Conservation (phyloP, 2,888 invertebrate genomes). For the Dynastes maya region DNA sequence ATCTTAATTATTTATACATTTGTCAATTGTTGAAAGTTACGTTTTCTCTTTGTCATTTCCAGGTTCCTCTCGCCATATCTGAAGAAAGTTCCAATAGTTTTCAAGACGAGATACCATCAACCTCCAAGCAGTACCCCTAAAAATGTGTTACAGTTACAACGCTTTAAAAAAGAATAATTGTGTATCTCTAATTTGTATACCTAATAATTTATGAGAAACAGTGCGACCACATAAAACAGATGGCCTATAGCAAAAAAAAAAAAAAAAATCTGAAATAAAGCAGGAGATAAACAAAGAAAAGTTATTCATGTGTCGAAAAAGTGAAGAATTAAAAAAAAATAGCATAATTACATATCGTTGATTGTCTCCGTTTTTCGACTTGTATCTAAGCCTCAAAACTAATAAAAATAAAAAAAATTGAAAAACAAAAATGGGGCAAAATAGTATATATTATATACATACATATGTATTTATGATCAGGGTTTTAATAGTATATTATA, state of each 20-base stretch:
- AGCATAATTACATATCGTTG: conserved; percentile 34
- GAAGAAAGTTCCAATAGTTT: conserved; percentile 68
- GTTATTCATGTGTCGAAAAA: neutral
- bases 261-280: too few relatives aligned
- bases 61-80: conserved; percentile 69
- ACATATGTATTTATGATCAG: conserved; percentile 16
- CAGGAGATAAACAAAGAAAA: neutral
- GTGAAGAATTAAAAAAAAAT: conserved; percentile 9
- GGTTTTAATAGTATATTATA: conserved; percentile 35
- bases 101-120: conserved; percentile 69
- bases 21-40: neutral
- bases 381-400: neutral
- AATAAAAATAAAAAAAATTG: neutral
- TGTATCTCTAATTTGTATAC: neutral
- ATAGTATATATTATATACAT: neutral
- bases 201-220: neutral
- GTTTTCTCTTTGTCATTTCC: conserved; percentile 53
- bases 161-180: neutral
- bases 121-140: conserved; percentile 68
- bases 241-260: conserved; percentile 21
- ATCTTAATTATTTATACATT: too few relatives aligned
- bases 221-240: neutral
- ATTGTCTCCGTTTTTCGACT: conserved; percentile 27
- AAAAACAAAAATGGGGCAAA: neutral
- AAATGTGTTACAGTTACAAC: neutral